Evolutionary conservation across 2,888 invertebrate species (phyloP).

Genomic region (Clitarchus hookeri): DNA sequence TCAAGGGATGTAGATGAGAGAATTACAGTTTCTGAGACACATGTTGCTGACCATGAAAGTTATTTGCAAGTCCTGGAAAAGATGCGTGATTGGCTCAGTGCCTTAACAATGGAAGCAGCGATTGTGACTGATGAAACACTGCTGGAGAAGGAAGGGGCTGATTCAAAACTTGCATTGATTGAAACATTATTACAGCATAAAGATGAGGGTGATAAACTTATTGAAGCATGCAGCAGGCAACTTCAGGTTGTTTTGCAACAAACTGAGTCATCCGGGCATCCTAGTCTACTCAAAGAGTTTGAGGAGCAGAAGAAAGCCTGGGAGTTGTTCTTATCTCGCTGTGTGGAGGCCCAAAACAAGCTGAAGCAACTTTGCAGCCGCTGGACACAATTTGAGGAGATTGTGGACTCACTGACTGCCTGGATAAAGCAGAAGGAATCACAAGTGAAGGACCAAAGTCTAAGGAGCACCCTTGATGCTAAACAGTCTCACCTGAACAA

Average conservation of each 20-base stretch:
- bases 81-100: slow-evolving; percentile 79
- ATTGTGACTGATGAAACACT: slow-evolving; percentile 78
- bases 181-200: slow-evolving; percentile 76
- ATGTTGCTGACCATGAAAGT: slow-evolving; percentile 80
- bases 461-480: slow-evolving; percentile 82
- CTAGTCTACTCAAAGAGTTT: slow-evolving; percentile 71
- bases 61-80: slow-evolving; percentile 82
- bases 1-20: slow-evolving; percentile 69
- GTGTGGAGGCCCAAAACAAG: slow-evolving; percentile 71
- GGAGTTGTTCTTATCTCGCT: slow-evolving; percentile 74
- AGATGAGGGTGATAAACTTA: slow-evolving; percentile 71
- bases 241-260: slow-evolving; percentile 73
- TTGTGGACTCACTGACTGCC: slow-evolving; percentile 74
- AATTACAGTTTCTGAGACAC: slow-evolving; percentile 68
- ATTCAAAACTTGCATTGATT: slow-evolving; percentile 73
- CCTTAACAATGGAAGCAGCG: slow-evolving; percentile 77
- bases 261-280: slow-evolving; percentile 78
- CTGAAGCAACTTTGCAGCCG: slow-evolving; percentile 76
- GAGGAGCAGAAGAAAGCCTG: slow-evolving; percentile 75
- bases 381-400: slow-evolving; percentile 80
- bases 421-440: slow-evolving; percentile 88
- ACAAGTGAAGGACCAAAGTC: slow-evolving; percentile 84
- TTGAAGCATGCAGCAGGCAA: slow-evolving; percentile 71
- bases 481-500: slow-evolving; percentile 80
- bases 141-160: slow-evolving; percentile 77